phyloP scores from a whole-genome alignment of 2,113 vertebrate species.

The Scomber colias region DNA sequence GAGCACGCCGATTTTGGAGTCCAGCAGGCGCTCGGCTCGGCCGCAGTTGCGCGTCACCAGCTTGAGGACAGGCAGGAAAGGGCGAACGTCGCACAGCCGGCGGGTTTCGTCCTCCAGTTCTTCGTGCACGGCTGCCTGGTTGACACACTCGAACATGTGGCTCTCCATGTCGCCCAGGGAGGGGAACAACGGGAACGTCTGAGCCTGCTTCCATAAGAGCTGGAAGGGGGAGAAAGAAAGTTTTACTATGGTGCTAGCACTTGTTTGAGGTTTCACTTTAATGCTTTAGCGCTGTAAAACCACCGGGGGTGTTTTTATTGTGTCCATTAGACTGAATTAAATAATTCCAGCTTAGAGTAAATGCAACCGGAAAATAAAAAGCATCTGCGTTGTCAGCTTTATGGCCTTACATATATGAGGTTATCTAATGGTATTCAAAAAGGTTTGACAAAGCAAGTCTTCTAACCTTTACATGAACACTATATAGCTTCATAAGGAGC shows the following conservation, averaged over 20 bases:
- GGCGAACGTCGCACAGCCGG: slow-evolving; percentile 94
- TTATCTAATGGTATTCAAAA: background rate
- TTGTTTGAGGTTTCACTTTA: background rate
- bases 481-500: background rate
- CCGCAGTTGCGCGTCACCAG: slow-evolving; percentile 94
- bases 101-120: slow-evolving; percentile 96
- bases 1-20: slow-evolving; percentile 97
- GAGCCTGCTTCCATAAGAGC: slow-evolving; percentile 98
- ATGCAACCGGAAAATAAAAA: background rate
- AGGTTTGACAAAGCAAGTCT: background rate
- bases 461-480: background rate
- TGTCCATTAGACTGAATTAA: slow-evolving; percentile 11
- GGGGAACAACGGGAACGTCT: slow-evolving; percentile 92
- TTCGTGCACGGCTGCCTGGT: slow-evolving; percentile 96
- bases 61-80: slow-evolving; percentile 96
- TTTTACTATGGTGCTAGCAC: no score
- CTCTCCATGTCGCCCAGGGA: slow-evolving; percentile 95
- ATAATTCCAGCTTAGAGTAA: slow-evolving; percentile 3
- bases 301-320: background rate
- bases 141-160: slow-evolving; percentile 98
- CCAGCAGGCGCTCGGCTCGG: slow-evolving; percentile 92
- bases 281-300: slow-evolving; percentile 6
- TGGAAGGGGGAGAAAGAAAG: slow-evolving; percentile 64
- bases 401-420: background rate
- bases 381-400: background rate